Evolutionary conservation across 1,140 invertebrate genomes (phyloP), one percentile per base, ranked within the genome.

Genomic region (Stenopsyche tienmushanensis): DNA sequence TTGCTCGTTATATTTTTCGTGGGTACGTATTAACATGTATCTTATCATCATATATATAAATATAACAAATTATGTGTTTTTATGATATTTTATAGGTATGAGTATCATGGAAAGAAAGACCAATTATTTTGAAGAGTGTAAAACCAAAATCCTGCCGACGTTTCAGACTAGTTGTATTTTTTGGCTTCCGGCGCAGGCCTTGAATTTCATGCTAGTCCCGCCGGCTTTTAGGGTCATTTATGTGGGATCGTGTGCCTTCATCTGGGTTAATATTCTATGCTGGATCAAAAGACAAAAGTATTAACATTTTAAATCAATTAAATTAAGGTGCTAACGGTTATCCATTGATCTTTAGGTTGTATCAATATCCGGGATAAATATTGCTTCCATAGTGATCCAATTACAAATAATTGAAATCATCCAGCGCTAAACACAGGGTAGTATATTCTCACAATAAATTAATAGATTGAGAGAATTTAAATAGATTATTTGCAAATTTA

Each of bases 221-320:
- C 81, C 88, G 1, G 76, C 83, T 50, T 82, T 86, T 42, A 77
- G 90, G 9, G 87, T 91, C 0, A 83, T 87, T 0, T 91, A 88
- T 71, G 88, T 92, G 20, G 86, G 88, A 1, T 75, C 84, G 0
- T 88, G 85, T 26, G 84, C 88, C 8, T 87, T 92, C 64, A 76
- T 87, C 21, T 92, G 89, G 89, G 87, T 89, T 17, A 91, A 91
- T 71, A 88, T 92, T 64, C 73, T 91, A 1, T 90, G 89, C 71
- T 89, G 86, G 71, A 84, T 90, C 47, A 91, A 91, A 75, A 76
- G 88, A 60, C 80, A 84, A 67, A 82, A 78, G 64, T 58, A 70
- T 57, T 57, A 39, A 24, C 20, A 41, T 15, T 18, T 3, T 1
- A 42, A n/a, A n/a, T 9, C 10, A 15, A 55, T 39, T 49, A 7